Conservation (phyloP, 2,888 invertebrate genomes). For the Erebia aethiops region DNA sequence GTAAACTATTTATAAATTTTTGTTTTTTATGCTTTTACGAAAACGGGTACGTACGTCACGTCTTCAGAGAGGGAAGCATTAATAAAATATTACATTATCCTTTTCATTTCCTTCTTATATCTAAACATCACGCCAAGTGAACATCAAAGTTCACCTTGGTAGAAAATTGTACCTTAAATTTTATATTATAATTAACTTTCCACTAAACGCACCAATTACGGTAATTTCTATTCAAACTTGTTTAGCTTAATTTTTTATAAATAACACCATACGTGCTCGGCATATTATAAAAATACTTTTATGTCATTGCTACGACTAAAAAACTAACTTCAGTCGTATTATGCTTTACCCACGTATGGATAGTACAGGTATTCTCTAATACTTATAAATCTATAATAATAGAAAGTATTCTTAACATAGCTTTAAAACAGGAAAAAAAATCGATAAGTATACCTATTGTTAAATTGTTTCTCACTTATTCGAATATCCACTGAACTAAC, state of each 20-base stretch:
- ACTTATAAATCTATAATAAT: too few species aligned
- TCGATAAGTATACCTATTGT: too few species aligned
- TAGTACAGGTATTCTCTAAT: too few species aligned
- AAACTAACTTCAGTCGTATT: background rate
- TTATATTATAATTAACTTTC: background rate
- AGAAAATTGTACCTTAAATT: background rate
- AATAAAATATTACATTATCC: slow-evolving; percentile 5
- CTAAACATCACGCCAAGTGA: slow-evolving; percentile 15
- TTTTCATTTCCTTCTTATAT: slow-evolving; percentile 8
- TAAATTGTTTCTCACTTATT: too few species aligned
- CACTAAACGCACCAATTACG: background rate
- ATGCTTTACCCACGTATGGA: background rate
- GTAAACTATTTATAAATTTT: background rate
- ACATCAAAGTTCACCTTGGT: slow-evolving; percentile 9
- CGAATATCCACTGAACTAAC: too few species aligned
- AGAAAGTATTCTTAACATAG: too few species aligned
- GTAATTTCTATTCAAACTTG: background rate
- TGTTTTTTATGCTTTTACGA: background rate
- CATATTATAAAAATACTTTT: too few species aligned
- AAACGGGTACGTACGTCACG: background rate
- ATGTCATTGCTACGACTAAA: background rate
- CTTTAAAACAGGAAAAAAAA: too few species aligned
- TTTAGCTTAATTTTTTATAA: background rate
- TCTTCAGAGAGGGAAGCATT: background rate
- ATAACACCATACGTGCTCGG: too few species aligned